Percentiles rank a stretch among this genome's conserved stretches.
Evolutionary conservation across 2,113 vertebrate genomes (phyloP).

Genomic region (Rousettus leschenaultii): DNA sequence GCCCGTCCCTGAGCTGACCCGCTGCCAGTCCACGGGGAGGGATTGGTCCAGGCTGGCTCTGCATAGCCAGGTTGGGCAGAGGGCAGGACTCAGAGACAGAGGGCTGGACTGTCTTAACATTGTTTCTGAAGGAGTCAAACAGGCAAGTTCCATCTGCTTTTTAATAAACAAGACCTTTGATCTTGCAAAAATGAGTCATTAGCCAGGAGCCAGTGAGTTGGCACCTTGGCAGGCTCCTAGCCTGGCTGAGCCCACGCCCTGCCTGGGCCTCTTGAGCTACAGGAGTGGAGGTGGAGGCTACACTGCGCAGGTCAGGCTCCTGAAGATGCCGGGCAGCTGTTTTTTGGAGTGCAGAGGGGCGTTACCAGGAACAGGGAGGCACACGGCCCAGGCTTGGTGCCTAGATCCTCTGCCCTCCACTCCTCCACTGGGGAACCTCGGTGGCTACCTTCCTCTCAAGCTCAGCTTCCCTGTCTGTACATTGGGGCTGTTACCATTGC

Average conservation of each 20-base stretch:
- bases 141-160: not conserved
- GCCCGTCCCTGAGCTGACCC: fast-evolving
- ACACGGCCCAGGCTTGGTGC: fast-evolving
- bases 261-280: not conserved
- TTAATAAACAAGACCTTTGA: not conserved
- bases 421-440: not conserved
- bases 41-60: fast-evolving
- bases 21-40: fast-evolving
- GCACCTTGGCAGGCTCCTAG: not conserved
- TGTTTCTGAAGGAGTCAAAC: not conserved
- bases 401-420: not conserved
- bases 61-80: not conserved
- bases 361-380: not conserved
- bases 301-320: not conserved
- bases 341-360: fast-evolving
- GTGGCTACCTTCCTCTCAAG: not conserved
- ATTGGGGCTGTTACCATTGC: not conserved
- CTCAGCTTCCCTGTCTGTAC: not conserved
- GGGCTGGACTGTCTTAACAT: not conserved
- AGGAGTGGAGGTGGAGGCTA: not conserved
- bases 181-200: not conserved
- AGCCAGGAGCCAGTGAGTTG: not conserved
- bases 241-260: not conserved
- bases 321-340: not conserved
- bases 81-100: fast-evolving